Evolutionary conservation across 2,888 invertebrate genomes (phyloP).

Genomic region (Eulithis testata): DNA sequence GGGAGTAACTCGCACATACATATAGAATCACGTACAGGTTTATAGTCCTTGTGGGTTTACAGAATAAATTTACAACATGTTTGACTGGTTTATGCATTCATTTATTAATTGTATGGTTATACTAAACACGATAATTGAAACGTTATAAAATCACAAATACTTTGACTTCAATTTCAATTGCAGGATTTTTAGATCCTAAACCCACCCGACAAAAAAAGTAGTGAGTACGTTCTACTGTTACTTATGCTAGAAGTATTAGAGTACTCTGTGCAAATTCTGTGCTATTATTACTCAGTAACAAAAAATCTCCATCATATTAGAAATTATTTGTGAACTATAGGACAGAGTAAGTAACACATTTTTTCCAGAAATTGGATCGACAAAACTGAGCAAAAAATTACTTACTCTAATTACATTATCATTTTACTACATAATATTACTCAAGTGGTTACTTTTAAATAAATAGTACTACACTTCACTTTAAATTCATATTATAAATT

Average conservation of each 20-base stretch:
- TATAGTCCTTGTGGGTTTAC: no score
- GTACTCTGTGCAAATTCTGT: no score
- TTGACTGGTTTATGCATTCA: slow-evolving; percentile 8
- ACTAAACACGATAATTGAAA: slow-evolving; percentile 28
- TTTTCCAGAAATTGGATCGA: background rate
- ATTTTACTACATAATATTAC: background rate
- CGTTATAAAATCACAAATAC: slow-evolving; percentile 58
- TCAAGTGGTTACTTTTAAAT: slow-evolving; percentile 6
- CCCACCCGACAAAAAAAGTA: background rate
- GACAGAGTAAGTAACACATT: no score
- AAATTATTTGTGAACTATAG: no score
- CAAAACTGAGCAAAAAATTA: background rate
- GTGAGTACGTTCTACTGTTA: background rate
- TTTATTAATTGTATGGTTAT: slow-evolving; percentile 14
- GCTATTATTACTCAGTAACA: no score
- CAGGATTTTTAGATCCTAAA: background rate
- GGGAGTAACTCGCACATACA: no score
- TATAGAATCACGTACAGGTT: no score
- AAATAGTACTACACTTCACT: no score
- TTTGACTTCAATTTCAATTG: slow-evolving; percentile 48
- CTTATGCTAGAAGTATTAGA: no score
- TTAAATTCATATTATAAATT: no score
- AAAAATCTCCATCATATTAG: no score
- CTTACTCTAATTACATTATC: background rate
- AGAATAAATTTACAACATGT: background rate